phyloP scores from a whole-genome alignment of 2,113 vertebrate species.

The Microtus pennsylvanicus region DNA sequence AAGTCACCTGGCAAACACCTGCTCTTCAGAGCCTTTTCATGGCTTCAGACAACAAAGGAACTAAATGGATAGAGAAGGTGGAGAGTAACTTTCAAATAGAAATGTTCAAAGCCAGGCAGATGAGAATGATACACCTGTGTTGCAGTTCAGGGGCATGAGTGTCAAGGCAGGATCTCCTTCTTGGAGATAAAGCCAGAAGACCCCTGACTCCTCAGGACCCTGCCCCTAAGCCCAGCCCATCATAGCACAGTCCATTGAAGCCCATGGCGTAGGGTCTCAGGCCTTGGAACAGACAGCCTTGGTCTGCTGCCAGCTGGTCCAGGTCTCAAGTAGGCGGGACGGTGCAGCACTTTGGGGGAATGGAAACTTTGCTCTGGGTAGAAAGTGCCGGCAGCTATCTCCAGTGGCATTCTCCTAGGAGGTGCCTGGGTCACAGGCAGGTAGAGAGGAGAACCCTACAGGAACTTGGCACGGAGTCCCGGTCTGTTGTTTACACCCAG shows the following conservation, averaged over 20 bases:
- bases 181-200: background rate
- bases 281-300: background rate
- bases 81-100: background rate
- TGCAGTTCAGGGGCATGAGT: no score
- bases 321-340: background rate
- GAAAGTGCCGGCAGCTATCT: background rate
- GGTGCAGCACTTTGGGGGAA: background rate
- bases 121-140: background rate
- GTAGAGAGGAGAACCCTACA: background rate
- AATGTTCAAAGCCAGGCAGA: background rate
- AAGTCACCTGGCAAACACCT: background rate
- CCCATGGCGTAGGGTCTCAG: accelerated
- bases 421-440: background rate
- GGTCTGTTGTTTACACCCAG: background rate
- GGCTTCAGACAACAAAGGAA: background rate
- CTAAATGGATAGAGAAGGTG: background rate
- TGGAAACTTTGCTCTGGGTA: background rate
- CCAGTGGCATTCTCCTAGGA: background rate
- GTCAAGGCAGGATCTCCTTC: background rate
- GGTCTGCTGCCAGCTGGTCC: background rate
- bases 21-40: background rate
- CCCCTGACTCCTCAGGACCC: no score
- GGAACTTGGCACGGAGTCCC: background rate
- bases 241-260: background rate
- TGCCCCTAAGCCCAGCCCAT: accelerated